Conservation (phyloP, 2,113 vertebrate genomes). For the Chauna torquata region DNA sequence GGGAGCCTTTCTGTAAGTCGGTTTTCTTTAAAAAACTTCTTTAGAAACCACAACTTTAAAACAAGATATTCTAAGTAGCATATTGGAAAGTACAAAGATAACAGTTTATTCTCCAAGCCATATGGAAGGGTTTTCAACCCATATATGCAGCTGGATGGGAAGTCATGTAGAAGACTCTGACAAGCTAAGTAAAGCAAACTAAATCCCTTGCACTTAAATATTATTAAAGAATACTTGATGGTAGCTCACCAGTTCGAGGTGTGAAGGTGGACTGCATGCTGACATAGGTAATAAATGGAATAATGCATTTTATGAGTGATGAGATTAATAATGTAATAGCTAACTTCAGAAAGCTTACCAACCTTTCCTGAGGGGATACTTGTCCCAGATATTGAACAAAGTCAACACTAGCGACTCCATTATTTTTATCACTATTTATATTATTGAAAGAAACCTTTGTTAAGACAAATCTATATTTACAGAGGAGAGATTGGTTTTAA, state of each 20-base stretch:
- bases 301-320: conserved; percentile 20
- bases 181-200: conserved; percentile 42
- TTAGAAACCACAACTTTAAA: not conserved
- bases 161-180: not conserved
- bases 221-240: conserved; percentile 13
- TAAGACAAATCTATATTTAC: not conserved
- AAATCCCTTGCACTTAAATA: conserved; percentile 43
- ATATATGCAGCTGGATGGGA: not conserved
- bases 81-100: conserved; percentile 49
- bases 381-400: conserved; percentile 44
- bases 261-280: conserved; percentile 32
- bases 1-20: not conserved
- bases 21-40: not conserved
- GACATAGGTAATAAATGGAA: conserved; percentile 50
- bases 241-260: not conserved
- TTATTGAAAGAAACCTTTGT: conserved; percentile 27
- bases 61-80: conserved; percentile 16
- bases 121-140: conserved; percentile 50
- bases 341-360: conserved; percentile 6
- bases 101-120: conserved; percentile 49
- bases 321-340: conserved; percentile 56
- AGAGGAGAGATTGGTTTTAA: not conserved
- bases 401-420: not conserved
- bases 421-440: conserved; percentile 46
- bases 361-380: conserved; percentile 43